phyloP scores from a whole-genome alignment of 2,888 invertebrate species.

The Pomacea canaliculata region DNA sequence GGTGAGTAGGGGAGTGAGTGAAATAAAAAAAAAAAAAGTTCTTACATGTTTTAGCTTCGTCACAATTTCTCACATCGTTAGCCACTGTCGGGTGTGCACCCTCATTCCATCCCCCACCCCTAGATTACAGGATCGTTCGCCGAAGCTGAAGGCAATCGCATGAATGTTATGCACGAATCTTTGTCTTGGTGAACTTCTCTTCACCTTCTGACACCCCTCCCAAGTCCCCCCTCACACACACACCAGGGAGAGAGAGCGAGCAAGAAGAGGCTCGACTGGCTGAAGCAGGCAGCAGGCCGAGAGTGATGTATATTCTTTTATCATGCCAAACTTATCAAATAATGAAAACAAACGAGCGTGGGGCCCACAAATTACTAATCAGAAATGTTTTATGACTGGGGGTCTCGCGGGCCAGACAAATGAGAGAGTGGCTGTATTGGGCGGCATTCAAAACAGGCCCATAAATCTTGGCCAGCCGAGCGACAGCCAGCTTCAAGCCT shows the following conservation, averaged over 20 bases:
- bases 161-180: too few relatives aligned
- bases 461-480: constrained; percentile 31
- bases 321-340: constrained; percentile 49
- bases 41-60: too few relatives aligned
- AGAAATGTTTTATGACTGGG: constrained; percentile 33
- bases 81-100: too few relatives aligned
- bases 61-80: too few relatives aligned
- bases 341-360: constrained; percentile 49
- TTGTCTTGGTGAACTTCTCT: too few relatives aligned
- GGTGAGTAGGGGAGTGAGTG: too few relatives aligned
- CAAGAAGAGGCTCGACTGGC: neutral
- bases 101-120: too few relatives aligned
- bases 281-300: neutral
- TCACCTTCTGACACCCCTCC: too few relatives aligned
- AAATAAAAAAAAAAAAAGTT: too few relatives aligned
- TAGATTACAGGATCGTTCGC: too few relatives aligned
- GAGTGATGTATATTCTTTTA: constrained; percentile 43
- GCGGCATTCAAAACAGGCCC: constrained; percentile 33
- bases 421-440: constrained; percentile 28
- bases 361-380: constrained; percentile 44
- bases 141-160: too few relatives aligned
- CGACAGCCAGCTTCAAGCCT: constrained; percentile 16
- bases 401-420: constrained; percentile 31
- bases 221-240: neutral
- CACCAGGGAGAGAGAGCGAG: neutral